Evolutionary conservation across 2,113 vertebrate genomes (phyloP), one percentile per base, ranked within the genome.

Genomic region (Argyrosomus japonicus): DNA sequence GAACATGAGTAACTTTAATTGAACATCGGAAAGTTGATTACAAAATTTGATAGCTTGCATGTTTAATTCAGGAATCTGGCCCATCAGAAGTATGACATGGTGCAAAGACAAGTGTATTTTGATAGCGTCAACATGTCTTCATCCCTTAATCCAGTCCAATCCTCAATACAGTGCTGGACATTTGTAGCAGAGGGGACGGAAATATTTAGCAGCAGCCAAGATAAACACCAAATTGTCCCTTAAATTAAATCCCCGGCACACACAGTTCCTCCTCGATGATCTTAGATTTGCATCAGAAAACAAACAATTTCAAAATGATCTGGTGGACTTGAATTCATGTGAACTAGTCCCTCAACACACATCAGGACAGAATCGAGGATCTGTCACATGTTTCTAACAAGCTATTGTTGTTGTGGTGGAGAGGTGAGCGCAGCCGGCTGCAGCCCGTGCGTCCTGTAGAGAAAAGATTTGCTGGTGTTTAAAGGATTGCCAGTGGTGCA

Each of bases 101-200:
- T 47, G 64, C 32, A 65, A 51, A 56, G 68, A 60, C 40, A 6
- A 21, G 6, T 56, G 43, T 36, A 43, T 62, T 69, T 51, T 14
- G 70, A 60, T 5, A 54, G 69, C 45, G 36, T 77, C 83, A 82
- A 45, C 76, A 36, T 64, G 86, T 82, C 74, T 68, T 83, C 61
- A 67, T 86, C 88, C 83, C 23, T 84, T 91, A 92, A 93, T 92
- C 89, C 80, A 51, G 81, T 92, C 92, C 92, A 81, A 87, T 13
- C 36, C 36, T 40, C 83, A 90, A 89, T 69, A 23, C 23, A 48
- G 54, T 76, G 50, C 25, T 77, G 62, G 47, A 72, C 64, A 78
- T 68, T 80, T 67, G 81, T 29, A 67, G 65, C 71, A 45, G 76
- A 82, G 71, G 75, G 72, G 81, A 90, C 25, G 87, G 85, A 91